Conservation (phyloP, 2,888 invertebrate species). For the Leptinotarsa rubiginosa region DNA sequence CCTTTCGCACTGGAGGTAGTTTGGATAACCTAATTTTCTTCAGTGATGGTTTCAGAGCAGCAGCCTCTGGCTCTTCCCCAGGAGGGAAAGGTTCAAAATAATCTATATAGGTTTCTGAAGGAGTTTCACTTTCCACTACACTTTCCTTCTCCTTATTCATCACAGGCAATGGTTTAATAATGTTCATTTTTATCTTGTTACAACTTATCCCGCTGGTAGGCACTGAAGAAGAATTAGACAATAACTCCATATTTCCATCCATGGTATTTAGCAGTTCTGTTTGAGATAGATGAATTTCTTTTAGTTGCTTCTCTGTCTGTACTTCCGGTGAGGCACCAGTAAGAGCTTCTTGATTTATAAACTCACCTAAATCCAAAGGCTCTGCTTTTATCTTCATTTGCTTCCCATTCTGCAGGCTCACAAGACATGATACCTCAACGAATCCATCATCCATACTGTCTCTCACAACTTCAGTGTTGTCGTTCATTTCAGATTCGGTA, state of each 20-base stretch:
- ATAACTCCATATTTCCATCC: constrained; percentile 80
- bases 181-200: constrained; percentile 84
- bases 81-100: constrained; percentile 71
- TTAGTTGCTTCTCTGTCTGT: constrained; percentile 20
- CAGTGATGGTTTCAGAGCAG: constrained; percentile 75
- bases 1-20: constrained; percentile 78
- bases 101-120: constrained; percentile 53
- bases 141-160: constrained; percentile 65
- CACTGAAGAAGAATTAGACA: constrained; percentile 45
- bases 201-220: constrained; percentile 56
- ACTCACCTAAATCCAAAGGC: constrained; percentile 61
- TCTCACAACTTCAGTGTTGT: too few species aligned
- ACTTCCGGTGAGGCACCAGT: neutral
- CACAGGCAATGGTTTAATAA: constrained; percentile 75
- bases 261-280: constrained; percentile 75
- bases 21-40: constrained; percentile 76
- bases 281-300: constrained; percentile 60
- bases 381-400: constrained; percentile 72
- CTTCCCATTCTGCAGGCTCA: constrained; percentile 72
- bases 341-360: neutral
- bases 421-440: constrained; percentile 62
- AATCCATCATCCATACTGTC: too few species aligned
- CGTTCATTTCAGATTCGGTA: neutral
- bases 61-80: constrained; percentile 69
- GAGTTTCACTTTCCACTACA: constrained; percentile 44